A percentile compares a stretch with the other conserved stretches of the same genome.
Evolutionary conservation across 2,888 invertebrate genomes (phyloP).

Genomic region (Troides aeacus): DNA sequence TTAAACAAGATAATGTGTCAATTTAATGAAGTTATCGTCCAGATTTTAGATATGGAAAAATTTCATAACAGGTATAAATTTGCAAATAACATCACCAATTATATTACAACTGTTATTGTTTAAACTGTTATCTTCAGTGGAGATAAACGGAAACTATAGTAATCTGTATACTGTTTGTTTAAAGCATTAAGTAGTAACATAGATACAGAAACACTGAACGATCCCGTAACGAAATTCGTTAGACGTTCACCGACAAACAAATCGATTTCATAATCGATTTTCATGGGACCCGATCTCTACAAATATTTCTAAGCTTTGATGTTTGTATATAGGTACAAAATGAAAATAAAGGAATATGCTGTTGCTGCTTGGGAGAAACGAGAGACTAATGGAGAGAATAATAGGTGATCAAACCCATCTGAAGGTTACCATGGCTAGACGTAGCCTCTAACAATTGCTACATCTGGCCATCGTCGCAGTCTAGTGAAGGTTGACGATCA

Average conservation of each 20-base stretch:
- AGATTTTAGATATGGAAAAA: not conserved
- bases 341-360: not conserved
- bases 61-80: no score
- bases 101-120: no score
- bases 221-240: constrained; percentile 24
- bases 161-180: no score
- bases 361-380: not conserved
- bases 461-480: no score
- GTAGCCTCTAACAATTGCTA: no score
- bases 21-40: not conserved
- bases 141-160: no score
- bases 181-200: not conserved
- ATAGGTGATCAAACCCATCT: not conserved
- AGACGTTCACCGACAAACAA: constrained; percentile 19
- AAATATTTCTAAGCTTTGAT: not conserved
- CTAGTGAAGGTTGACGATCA: no score
- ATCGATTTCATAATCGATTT: constrained; percentile 26
- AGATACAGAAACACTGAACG: constrained; percentile 12
- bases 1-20: not conserved
- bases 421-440: not conserved
- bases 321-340: no score
- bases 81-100: no score
- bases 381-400: not conserved
- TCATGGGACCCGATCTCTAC: constrained; percentile 10
- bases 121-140: no score